Evolutionary conservation across 2,888 invertebrate genomes (phyloP).

Genomic region (Autographa gamma): DNA sequence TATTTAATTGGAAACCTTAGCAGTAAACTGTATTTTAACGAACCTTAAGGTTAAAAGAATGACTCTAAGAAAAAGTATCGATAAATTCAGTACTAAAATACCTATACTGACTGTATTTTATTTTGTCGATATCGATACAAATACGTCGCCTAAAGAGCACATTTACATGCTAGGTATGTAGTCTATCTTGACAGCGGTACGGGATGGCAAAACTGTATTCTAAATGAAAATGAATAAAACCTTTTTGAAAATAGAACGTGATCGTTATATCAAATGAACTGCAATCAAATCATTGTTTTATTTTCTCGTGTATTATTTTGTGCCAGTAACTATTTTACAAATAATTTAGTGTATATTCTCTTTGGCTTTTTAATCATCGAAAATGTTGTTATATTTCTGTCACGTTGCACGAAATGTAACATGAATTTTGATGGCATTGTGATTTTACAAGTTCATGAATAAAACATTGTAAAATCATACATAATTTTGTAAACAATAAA

Average conservation of each 20-base stretch:
- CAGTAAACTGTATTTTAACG: too few relatives aligned
- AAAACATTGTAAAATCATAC: conserved; percentile 2
- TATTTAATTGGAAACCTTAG: too few relatives aligned
- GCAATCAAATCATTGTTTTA: neutral
- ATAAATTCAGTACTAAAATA: conserved; percentile 25
- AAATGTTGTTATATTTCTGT: neutral
- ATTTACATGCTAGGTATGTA: conserved; percentile 38
- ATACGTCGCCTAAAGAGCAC: conserved; percentile 26
- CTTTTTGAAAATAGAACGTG: conserved; percentile 42
- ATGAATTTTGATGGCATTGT: neutral
- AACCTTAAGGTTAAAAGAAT: conserved; percentile 1
- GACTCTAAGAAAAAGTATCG: neutral
- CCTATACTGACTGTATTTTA: neutral
- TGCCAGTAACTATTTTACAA: neutral
- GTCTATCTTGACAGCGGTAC: conserved; percentile 29
- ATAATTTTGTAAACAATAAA: neutral
- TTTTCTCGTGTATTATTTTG: neutral
- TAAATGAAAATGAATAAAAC: conserved; percentile 34
- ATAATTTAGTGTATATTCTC: neutral
- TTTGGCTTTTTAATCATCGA: neutral
- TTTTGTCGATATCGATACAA: conserved; percentile 32
- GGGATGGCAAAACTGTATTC: conserved; percentile 27
- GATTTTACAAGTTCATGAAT: conserved; percentile 3
- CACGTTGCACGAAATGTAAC: neutral
- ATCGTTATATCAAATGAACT: conserved; percentile 10